phyloP scores from a whole-genome alignment of 2,113 vertebrate genomes.

The Paradisaea rubra region DNA sequence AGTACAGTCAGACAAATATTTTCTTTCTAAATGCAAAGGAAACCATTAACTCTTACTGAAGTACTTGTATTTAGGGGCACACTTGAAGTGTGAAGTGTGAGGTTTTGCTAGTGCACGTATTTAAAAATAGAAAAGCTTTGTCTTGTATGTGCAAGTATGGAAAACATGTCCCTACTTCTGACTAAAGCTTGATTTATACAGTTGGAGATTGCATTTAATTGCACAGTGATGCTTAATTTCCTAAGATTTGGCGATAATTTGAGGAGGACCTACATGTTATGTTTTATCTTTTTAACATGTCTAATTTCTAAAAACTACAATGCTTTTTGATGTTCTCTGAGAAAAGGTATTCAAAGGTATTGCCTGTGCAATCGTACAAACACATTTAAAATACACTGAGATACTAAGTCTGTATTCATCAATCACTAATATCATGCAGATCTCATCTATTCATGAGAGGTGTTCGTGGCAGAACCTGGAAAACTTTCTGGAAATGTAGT shows the following conservation, averaged over 20 bases:
- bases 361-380: not conserved
- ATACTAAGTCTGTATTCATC: not conserved
- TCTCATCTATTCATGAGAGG: not conserved
- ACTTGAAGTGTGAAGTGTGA: not conserved
- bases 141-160: not conserved
- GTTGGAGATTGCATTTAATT: not conserved
- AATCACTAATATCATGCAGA: not conserved
- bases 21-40: not conserved
- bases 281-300: not conserved
- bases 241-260: not conserved
- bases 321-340: not conserved
- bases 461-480: not conserved
- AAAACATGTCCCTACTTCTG: not conserved
- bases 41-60: not conserved
- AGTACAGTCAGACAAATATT: slow-evolving; percentile 63
- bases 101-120: not conserved
- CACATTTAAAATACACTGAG: not conserved
- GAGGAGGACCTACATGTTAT: not conserved
- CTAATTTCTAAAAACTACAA: not conserved
- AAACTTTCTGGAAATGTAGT: not conserved
- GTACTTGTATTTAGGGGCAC: not conserved
- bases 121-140: not conserved
- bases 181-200: not conserved
- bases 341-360: not conserved
- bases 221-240: not conserved